These are phyloP conservation scores for Eucidaris tribuloides DNA, from an alignment of 35 echinoderm and acorn worm species.

Conservation along the genomic window DNA sequence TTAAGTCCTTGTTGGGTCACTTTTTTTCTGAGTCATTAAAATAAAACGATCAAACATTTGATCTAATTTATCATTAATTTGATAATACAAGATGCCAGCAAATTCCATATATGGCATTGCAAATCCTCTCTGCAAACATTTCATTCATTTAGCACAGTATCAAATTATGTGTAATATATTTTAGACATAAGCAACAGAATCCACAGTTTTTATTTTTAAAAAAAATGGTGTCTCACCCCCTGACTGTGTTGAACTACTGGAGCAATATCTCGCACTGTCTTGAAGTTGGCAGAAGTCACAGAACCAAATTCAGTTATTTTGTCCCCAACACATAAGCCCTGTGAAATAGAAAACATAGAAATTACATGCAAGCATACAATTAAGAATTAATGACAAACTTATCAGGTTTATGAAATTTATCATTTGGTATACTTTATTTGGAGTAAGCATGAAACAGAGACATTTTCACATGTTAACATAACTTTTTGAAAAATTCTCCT, in stretches of 20 bases:
- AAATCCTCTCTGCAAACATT: no score
- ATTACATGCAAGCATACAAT: not conserved
- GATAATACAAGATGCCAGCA: not conserved
- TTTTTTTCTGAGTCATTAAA: no score
- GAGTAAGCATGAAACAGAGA: no score
- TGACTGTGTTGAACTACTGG: constrained; percentile 63
- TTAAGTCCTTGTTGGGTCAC: no score
- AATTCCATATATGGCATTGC: not conserved
- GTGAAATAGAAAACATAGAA: not conserved
- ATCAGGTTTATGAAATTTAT: no score
- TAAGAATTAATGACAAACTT: not conserved
- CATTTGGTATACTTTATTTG: no score
- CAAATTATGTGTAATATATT: not conserved
- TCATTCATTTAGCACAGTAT: not conserved
- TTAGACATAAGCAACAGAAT: not conserved
- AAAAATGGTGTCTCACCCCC: constrained; percentile 47
- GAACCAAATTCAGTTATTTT: constrained; percentile 79
- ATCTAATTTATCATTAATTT: no score
- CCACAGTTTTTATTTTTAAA: not conserved
- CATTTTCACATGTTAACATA: no score
- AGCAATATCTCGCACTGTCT: constrained; percentile 57
- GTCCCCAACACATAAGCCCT: constrained; percentile 73
- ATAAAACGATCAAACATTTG: no score
- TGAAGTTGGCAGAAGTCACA: constrained; percentile 59
- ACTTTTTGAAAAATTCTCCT: no score